Evolutionary conservation across 35 echinoderm and acorn worm genomes (phyloP).

Genomic region (Heliocidaris erythrogramma): DNA sequence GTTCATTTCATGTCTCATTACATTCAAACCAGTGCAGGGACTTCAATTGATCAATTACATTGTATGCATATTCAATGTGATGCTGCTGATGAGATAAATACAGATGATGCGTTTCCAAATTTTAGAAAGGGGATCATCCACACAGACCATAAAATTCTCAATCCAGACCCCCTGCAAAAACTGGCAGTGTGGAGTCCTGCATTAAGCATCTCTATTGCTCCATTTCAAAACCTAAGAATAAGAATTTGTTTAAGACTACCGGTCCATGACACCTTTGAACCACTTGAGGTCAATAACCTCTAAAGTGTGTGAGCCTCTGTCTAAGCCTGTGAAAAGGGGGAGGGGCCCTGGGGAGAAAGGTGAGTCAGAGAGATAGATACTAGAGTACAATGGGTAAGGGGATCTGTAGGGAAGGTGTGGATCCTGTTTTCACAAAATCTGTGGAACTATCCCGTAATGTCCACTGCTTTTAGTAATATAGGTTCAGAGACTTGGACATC

Average conservation of each 20-base stretch:
- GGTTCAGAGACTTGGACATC: too few relatives aligned
- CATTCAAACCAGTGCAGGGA: too few relatives aligned
- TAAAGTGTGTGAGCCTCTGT: neutral
- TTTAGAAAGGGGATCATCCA: neutral
- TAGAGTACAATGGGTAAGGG: neutral
- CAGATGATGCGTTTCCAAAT: too few relatives aligned
- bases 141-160: neutral
- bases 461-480: neutral
- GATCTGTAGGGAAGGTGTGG: neutral
- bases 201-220: neutral
- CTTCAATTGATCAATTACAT: too few relatives aligned
- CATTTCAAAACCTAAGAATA: neutral
- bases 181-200: neutral
- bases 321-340: neutral
- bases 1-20: too few relatives aligned
- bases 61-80: too few relatives aligned
- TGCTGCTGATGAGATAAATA: too few relatives aligned
- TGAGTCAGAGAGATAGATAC: neutral
- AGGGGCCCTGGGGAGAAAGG: neutral
- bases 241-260: neutral
- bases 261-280: neutral
- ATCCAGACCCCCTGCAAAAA: neutral
- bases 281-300: constrained; percentile 21
- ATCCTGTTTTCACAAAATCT: neutral
- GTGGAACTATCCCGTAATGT: neutral